Conservation (phyloP, 2,797 vertebrate species). For the Gorsachius magnificus region DNA sequence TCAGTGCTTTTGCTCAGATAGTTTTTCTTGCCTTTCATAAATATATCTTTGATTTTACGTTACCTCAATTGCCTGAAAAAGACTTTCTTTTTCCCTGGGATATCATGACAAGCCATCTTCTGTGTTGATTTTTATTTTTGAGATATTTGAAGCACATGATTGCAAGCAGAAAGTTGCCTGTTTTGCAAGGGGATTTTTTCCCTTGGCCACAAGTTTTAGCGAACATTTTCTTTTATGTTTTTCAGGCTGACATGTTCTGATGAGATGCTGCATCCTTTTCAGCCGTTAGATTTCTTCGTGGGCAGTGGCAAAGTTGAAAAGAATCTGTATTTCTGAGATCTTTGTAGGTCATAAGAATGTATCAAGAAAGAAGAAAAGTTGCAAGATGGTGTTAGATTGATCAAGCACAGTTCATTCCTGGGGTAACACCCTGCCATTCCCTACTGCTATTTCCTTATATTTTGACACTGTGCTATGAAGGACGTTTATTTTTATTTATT, state of each 20-base stretch:
- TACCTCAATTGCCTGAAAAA: not conserved
- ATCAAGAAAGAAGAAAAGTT: not conserved
- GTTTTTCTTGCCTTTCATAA: not conserved
- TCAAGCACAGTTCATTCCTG: slow-evolving; percentile 23
- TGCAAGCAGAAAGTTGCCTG: not conserved
- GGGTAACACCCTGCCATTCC: not conserved
- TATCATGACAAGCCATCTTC: not conserved
- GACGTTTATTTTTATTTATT: not conserved
- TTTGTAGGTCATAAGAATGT: slow-evolving; percentile 21
- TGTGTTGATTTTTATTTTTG: slow-evolving; percentile 21
- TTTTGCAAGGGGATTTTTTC: not conserved
- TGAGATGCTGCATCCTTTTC: not conserved
- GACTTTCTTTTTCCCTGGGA: not conserved
- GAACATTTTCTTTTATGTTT: slow-evolving; percentile 2
- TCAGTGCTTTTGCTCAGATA: not conserved
- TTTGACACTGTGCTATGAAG: not conserved
- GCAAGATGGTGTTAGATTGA: not conserved
- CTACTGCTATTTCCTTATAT: not conserved
- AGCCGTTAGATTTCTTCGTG: slow-evolving; percentile 18
- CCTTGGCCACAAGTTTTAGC: not conserved
- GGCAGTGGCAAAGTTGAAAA: slow-evolving; percentile 13
- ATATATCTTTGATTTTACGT: not conserved
- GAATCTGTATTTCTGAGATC: slow-evolving; percentile 18
- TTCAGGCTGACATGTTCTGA: not conserved
- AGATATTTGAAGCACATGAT: not conserved